Evolutionary conservation across 2,113 vertebrate genomes (phyloP).

Genomic region (Phylloscopus trochiloides): DNA sequence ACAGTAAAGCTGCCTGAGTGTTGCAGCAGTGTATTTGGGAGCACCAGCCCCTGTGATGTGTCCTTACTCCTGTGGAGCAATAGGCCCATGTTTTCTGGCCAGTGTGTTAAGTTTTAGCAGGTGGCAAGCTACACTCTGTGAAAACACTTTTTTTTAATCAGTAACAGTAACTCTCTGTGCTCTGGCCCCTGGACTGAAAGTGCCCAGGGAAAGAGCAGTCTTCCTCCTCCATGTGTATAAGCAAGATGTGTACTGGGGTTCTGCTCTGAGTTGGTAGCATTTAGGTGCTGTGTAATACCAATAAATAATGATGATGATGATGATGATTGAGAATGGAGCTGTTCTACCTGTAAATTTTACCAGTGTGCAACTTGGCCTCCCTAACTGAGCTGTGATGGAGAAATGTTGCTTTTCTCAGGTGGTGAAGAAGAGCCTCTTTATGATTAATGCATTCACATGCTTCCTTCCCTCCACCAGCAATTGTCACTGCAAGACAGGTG

Average conservation of each 20-base stretch:
- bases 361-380: not conserved
- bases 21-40: fast-evolving
- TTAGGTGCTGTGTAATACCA: not conserved
- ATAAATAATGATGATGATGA: not conserved
- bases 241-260: not conserved
- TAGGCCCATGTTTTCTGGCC: not conserved
- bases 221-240: fast-evolving
- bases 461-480: not conserved
- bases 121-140: not conserved
- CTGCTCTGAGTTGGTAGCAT: not conserved
- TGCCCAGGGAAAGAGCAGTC: not conserved
- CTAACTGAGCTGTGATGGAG: not conserved
- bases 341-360: not conserved
- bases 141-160: not conserved
- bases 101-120: not conserved
- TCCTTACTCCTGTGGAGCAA: not conserved
- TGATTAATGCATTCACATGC: not conserved
- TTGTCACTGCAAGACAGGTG: not conserved
- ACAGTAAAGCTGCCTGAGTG: not conserved
- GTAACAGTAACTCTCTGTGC: not conserved
- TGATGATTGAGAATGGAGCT: not conserved
- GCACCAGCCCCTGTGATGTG: not conserved
- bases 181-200: not conserved
- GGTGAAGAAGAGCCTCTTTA: not conserved
- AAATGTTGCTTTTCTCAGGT: not conserved